These are phyloP conservation scores for Ctenopoma kingsleyae DNA, from an alignment of 2,797 vertebrate genomes.

Conservation along the genomic window DNA sequence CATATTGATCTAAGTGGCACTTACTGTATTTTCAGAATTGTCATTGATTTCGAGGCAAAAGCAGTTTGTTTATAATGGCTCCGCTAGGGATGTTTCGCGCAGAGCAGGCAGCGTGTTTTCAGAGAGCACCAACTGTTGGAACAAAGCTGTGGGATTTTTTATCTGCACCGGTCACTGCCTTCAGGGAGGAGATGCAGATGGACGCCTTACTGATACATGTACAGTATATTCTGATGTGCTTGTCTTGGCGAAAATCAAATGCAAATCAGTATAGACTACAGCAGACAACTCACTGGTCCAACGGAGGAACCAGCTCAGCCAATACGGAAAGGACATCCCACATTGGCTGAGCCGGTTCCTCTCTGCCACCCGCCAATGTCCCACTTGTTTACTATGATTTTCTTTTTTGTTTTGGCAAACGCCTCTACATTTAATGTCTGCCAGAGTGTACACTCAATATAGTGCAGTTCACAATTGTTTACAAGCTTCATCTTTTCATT, in stretches of 20 bases:
- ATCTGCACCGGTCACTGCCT: slow-evolving; percentile 6
- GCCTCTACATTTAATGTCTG: not conserved
- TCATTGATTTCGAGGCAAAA: not conserved
- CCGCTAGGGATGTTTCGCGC: not conserved
- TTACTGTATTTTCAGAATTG: not conserved
- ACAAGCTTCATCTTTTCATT: slow-evolving; percentile 23
- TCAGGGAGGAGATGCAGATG: slow-evolving; percentile 44
- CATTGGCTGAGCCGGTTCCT: slow-evolving; percentile 31
- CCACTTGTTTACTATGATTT: slow-evolving; percentile 47
- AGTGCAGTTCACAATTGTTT: slow-evolving; percentile 28
- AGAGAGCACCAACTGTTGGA: slow-evolving; percentile 8
- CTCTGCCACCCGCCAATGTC: slow-evolving; percentile 7
- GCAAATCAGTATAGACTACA: slow-evolving; percentile 45
- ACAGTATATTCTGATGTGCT: slow-evolving; percentile 32
- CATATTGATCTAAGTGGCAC: not conserved
- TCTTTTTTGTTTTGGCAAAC: slow-evolving; percentile 21
- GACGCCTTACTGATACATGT: slow-evolving; percentile 50
- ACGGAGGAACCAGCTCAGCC: slow-evolving; percentile 1
- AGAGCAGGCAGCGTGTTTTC: slow-evolving; percentile 13
- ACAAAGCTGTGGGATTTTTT: not conserved
- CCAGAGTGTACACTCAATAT: slow-evolving; percentile 18
- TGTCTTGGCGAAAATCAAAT: slow-evolving; percentile 50
- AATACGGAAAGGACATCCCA: slow-evolving; percentile 4
- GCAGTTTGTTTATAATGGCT: slow-evolving; percentile 3
- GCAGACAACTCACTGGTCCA: slow-evolving; percentile 15